A percentile compares a stretch with the other conserved stretches of the same genome.
Conservation (phyloP, 2,888 invertebrate species). For the Eristalis intricaria region DNA sequence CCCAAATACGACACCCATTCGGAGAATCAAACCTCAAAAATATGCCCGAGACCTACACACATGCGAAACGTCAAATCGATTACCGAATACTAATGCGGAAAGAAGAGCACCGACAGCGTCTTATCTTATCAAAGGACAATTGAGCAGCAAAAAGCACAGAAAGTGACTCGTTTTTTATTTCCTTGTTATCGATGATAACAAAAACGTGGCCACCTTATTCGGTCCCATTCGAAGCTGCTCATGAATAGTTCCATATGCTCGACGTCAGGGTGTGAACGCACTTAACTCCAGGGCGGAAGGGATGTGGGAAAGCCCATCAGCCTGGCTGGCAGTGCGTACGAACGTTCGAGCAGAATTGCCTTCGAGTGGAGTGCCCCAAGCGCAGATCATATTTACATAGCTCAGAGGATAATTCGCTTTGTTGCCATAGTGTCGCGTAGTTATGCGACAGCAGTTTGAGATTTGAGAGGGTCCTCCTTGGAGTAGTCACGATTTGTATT, state of each 20-base stretch:
- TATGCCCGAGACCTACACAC: not conserved
- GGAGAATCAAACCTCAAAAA: not conserved
- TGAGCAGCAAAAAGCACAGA: not conserved
- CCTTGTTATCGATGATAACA: constrained; percentile 6
- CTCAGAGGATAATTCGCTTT: not conserved
- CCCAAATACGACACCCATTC: not conserved
- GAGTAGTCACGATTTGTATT: not conserved
- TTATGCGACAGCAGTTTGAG: not conserved
- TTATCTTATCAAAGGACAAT: constrained; percentile 7
- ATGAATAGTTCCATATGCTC: not conserved
- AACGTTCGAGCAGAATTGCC: too few relatives aligned
- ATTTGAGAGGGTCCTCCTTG: not conserved
- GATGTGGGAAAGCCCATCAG: not conserved
- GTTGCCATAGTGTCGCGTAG: not conserved
- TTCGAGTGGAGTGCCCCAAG: not conserved
- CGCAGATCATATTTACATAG: not conserved
- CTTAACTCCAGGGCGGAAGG: not conserved
- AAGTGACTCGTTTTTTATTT: not conserved
- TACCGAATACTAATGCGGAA: not conserved
- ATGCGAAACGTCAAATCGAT: not conserved
- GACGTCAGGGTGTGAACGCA: not conserved
- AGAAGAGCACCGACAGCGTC: not conserved
- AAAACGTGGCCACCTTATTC: not conserved
- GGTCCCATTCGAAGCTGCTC: not conserved
- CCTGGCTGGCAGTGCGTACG: not conserved